A percentile compares a stretch with the other conserved stretches of the same genome.
Evolutionary conservation across 2,888 invertebrate species (phyloP).

Genomic region (Lymantria dispar): DNA sequence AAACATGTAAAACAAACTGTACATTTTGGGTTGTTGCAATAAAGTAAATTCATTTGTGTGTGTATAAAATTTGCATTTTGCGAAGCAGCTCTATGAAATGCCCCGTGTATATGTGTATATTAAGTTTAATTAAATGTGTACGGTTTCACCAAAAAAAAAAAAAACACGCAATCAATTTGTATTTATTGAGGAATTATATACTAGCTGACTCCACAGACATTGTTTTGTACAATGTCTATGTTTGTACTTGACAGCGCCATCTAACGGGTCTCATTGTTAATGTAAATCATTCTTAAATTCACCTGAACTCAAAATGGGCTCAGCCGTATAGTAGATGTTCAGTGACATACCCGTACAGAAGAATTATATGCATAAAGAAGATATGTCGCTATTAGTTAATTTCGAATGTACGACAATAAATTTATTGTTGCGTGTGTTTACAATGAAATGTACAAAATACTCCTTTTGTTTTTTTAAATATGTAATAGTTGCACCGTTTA

Average conservation of each 20-base stretch:
- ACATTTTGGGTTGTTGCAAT: slow-evolving; percentile 80
- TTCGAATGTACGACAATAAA: slow-evolving; percentile 37
- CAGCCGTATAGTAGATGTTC: no score
- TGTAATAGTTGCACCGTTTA: slow-evolving; percentile 12
- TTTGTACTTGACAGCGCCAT: no score
- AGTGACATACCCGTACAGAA: no score
- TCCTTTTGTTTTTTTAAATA: slow-evolving; percentile 13
- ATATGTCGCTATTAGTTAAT: slow-evolving; percentile 24
- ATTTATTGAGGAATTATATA: slow-evolving; percentile 31
- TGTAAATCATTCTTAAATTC: no score
- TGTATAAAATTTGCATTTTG: slow-evolving; percentile 62
- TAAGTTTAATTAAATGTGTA: slow-evolving; percentile 42
- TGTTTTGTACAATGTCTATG: no score
- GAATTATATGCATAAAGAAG: no score
- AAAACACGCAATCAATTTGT: slow-evolving; percentile 24
- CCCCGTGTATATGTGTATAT: slow-evolving; percentile 62
- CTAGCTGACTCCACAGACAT: no score
- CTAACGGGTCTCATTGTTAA: no score
- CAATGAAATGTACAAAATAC: slow-evolving; percentile 40
- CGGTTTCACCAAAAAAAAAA: slow-evolving; percentile 50
- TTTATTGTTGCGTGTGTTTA: slow-evolving; percentile 26
- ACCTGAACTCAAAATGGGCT: no score
- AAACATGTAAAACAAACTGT: slow-evolving; percentile 50
- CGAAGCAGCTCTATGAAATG: slow-evolving; percentile 50
- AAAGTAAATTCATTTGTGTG: slow-evolving; percentile 60